Evolutionary conservation across 2,888 invertebrate species (phyloP).

Genomic region (Biston betularia): DNA sequence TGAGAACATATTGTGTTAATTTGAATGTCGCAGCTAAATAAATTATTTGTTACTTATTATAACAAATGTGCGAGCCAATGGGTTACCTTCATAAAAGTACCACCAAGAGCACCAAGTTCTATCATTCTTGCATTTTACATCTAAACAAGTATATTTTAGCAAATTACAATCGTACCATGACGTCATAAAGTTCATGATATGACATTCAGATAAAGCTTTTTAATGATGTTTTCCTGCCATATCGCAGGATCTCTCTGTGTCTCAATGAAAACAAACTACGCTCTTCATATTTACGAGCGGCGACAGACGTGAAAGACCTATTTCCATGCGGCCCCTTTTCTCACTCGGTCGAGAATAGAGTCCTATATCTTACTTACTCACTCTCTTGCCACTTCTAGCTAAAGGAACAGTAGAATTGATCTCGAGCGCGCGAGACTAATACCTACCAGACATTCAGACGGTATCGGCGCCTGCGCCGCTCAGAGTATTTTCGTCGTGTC

Average conservation of each 20-base stretch:
- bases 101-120: no score
- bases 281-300: slow-evolving; percentile 30
- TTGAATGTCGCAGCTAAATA: no score
- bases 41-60: no score
- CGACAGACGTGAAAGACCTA: slow-evolving; percentile 51
- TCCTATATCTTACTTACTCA: background rate
- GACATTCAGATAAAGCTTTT: slow-evolving; percentile 7
- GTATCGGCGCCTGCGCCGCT: slow-evolving; percentile 11
- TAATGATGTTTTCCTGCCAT: slow-evolving; percentile 15
- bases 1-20: no score
- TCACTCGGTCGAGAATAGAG: slow-evolving; percentile 26
- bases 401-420: background rate
- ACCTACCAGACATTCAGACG: background rate
- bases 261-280: slow-evolving; percentile 36
- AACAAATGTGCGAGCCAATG: background rate
- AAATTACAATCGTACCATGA: background rate
- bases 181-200: background rate
- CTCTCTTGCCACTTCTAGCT: background rate
- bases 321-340: slow-evolving; percentile 52
- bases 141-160: background rate
- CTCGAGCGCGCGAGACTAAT: background rate
- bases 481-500: slow-evolving; percentile 58
- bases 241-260: background rate
- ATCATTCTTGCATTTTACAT: no score
- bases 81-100: background rate